Conservation (phyloP, 2,888 invertebrate species). For the Alloscopus bannaensis region DNA sequence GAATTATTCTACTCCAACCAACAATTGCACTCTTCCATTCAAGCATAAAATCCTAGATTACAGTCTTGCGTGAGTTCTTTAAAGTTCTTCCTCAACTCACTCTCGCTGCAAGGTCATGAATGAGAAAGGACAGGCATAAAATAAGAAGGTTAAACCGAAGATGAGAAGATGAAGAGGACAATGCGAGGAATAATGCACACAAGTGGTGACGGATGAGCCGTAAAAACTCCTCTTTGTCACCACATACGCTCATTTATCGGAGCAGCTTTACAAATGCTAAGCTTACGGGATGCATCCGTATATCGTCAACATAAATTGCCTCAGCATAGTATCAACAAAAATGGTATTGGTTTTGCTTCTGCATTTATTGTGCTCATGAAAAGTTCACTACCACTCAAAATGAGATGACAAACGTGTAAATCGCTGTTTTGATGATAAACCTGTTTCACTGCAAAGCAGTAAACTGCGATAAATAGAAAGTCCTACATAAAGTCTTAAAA, state of each 20-base stretch:
- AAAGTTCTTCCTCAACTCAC: constrained; percentile 24
- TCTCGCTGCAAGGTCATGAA: constrained; percentile 57
- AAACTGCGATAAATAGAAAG: constrained; percentile 7
- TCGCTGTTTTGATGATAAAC: constrained; percentile 27
- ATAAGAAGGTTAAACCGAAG: constrained; percentile 12
- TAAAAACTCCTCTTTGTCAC: neutral
- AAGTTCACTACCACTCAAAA: neutral
- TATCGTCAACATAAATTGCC: no score
- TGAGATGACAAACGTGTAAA: constrained; percentile 13
- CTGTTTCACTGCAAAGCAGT: constrained; percentile 30
- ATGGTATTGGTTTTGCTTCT: neutral
- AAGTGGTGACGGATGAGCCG: neutral
- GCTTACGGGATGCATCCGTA: neutral
- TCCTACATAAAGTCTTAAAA: constrained; percentile 17
- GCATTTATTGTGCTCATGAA: neutral
- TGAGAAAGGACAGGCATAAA: constrained; percentile 27
- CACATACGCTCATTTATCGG: no score
- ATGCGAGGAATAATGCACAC: neutral
- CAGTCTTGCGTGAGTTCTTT: neutral
- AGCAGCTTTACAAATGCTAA: no score
- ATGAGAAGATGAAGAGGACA: neutral
- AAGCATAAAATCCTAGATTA: no score
- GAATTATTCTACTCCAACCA: no score
- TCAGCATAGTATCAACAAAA: no score
- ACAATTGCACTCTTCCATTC: no score